Evolutionary conservation across 2,797 vertebrate genomes (phyloP), one percentile per base, ranked within the genome.

Genomic region (Orientallactaga sibirica): DNA sequence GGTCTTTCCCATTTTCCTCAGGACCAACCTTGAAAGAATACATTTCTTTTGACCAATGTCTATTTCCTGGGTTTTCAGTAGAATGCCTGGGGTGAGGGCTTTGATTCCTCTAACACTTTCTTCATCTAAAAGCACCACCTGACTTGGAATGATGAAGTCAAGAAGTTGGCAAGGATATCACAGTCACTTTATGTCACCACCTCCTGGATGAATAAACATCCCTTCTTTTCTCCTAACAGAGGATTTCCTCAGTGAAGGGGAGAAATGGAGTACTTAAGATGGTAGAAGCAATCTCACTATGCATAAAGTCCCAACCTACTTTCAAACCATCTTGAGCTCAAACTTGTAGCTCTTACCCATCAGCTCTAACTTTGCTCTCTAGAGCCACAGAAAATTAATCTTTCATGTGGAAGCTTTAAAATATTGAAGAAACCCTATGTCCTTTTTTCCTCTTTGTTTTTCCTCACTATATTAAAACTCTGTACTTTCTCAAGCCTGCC

Each of bases 321-420:
- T 43, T 66, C 71, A 81, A 86, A 61, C 33, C 58, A 3, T 76
- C 58, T 83, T 67, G 67, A 91, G 58, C n/a, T 90, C 75, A 70
- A 2, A 27, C 81, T 43, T 73, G 16, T 94, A 71, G 52, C 48
- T 89, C 48, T 67, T 61, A 4, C 8, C 29, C 33, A 48, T 18
- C 15, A 1, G 24, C 68, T 92, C 67, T 61, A 64, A 86, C 27
- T 68, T 83, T 81, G 58, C 73, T 86, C 80, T 87, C 70, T n/a
- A 74, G 70, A 81, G 67, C 25, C 62, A 68, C 61, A 61, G 52
- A 76, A 64, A 84, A 74, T 22, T 55, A 71, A 10, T 67, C 25
- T 93, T 15, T 68, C 66, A 83, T 62, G 18, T 73, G 58, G 55
- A 27, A 43, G 83, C 61, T 84, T 94, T 81, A 84, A 64, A 89